Evolutionary conservation across 2,113 vertebrate species (phyloP), one percentile per base, ranked within the genome.

Genomic region (Sinocyclocheilus maitianheensis): DNA sequence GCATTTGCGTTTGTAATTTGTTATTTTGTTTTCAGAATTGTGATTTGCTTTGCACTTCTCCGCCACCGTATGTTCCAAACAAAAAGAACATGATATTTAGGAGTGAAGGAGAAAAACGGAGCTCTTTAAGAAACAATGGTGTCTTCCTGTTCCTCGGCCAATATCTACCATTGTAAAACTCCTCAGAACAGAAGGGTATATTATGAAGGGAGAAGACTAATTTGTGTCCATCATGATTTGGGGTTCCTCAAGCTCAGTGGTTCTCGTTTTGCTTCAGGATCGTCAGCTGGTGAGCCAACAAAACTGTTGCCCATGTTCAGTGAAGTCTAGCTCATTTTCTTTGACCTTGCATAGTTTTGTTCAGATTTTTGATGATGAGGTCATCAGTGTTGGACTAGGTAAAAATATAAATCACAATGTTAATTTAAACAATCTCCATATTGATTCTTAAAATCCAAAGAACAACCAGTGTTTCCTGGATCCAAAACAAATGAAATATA

Each of bases 131-230:
- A 71, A 79, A 40, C 22, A 13, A 11, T 22, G 74, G 12, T 43
- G 67, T 82, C 77, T 72, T 20, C 48, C 58, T 63, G 37, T 77
- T 77, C 81, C 87, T 74, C 0, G 30, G 74, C 62, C 11, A 81
- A 78, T 74, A 30, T 77, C 87, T 88, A 72, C 48, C 77, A n/a
- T 65, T 81, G 30, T 53, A 88, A 90, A 63, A 63, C 14, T 24
- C 85, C 79, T 86, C 40, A 80, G 62, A 16, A 69, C 6, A 51
- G 12, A 69, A 48, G 37, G 53, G 8, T 82, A 82, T 88, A 82
- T 88, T 74, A 46, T 53, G 84, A 90, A 65, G 30, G 11, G 48
- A 77, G 48, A 58, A 55, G 51, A 37, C 53, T 58, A 0, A 58
- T 79, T n/a, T 40, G 22, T 43, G 55, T 43, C 55, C 58, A 43